A percentile compares a stretch with the other conserved stretches of the same genome.
These are phyloP conservation scores for Drosophila guanche DNA, from an alignment of 1,140 invertebrate genomes.

Conservation along the genomic window DNA sequence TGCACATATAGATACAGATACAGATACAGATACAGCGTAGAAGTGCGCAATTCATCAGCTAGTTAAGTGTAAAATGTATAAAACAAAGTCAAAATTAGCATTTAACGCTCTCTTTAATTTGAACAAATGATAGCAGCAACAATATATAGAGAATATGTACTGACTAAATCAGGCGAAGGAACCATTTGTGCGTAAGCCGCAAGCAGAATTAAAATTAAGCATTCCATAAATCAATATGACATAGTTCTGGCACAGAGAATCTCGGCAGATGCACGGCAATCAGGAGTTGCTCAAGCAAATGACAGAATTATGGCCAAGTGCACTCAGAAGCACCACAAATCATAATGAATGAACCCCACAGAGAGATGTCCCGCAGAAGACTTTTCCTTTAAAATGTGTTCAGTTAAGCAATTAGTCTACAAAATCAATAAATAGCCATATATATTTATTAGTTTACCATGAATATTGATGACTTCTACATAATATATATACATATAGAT, in stretches of 20 bases:
- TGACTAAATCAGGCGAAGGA: slow-evolving; percentile 23
- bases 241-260: slow-evolving; percentile 19
- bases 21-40: slow-evolving; percentile 25
- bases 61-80: slow-evolving; percentile 45
- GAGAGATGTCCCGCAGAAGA: slow-evolving; percentile 1
- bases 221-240: slow-evolving; percentile 42
- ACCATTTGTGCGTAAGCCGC: slow-evolving; percentile 46
- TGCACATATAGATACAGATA: neutral
- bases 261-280: slow-evolving; percentile 17
- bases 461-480: slow-evolving; percentile 61
- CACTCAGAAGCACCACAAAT: slow-evolving; percentile 40
- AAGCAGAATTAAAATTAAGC: slow-evolving; percentile 42
- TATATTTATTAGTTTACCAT: slow-evolving; percentile 65
- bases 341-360: slow-evolving; percentile 24
- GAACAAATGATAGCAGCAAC: slow-evolving; percentile 22
- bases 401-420: slow-evolving; percentile 28
- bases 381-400: slow-evolving; percentile 35
- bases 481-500: slow-evolving; percentile 30
- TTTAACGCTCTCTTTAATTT: slow-evolving; percentile 49
- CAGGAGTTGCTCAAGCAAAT: slow-evolving; percentile 27
- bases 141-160: slow-evolving; percentile 28
- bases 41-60: slow-evolving; percentile 4
- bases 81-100: slow-evolving; percentile 44
- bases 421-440: slow-evolving; percentile 20
- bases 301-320: slow-evolving; percentile 41